phyloP scores from a whole-genome alignment of 2,113 vertebrate genomes.

The Alaudala cheleensis region DNA sequence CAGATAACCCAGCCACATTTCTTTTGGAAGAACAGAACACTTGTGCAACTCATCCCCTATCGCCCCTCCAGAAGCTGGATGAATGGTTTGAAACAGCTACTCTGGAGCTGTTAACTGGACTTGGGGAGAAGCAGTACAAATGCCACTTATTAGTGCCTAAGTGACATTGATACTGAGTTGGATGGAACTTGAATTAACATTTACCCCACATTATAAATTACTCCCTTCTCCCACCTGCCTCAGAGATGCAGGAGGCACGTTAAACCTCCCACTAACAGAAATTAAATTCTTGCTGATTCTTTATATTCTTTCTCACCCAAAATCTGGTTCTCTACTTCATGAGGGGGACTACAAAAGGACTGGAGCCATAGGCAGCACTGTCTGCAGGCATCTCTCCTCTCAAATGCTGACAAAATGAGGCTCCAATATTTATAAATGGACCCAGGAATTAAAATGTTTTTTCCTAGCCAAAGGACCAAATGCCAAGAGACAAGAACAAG shows the following conservation, averaged over 20 bases:
- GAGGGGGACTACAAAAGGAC: neutral
- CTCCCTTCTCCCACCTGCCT: neutral
- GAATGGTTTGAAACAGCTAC: neutral
- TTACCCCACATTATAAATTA: neutral
- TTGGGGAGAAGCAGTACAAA: neutral
- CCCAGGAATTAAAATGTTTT: neutral
- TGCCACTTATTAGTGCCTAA: neutral
- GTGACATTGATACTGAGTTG: neutral
- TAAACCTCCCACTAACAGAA: neutral
- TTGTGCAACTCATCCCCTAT: neutral
- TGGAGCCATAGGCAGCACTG: neutral
- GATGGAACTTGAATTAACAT: neutral
- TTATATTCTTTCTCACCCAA: neutral
- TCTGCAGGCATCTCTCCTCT: neutral
- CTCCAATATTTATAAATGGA: neutral
- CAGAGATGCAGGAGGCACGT: fast-evolving
- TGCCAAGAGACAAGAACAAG: neutral
- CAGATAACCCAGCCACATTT: neutral
- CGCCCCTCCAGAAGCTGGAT: neutral
- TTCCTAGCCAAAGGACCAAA: neutral
- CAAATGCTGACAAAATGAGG: neutral
- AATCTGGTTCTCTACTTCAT: neutral
- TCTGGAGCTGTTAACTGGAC: neutral
- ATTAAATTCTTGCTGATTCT: neutral
- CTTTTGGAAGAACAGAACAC: neutral